These are phyloP conservation scores for Plagodis pulveraria DNA, from an alignment of 2,888 invertebrate species.

Conservation along the genomic window DNA sequence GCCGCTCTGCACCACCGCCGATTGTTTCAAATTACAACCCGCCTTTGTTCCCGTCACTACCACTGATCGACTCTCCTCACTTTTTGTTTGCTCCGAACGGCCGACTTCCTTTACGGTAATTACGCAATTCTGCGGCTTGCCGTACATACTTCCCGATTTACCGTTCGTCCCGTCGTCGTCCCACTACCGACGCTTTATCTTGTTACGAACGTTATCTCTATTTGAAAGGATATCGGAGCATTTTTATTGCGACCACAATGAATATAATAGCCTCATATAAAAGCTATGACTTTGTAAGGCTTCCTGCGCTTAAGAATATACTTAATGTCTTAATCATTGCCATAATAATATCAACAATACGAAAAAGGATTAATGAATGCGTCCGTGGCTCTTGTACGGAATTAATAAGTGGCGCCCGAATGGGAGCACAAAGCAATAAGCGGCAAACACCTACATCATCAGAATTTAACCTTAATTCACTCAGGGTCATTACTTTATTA, in stretches of 20 bases:
- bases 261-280: constrained; percentile 34
- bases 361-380: constrained; percentile 16
- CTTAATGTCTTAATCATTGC: constrained; percentile 20
- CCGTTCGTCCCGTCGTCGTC: constrained; percentile 44
- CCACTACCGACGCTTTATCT: constrained; percentile 52
- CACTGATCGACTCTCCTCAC: constrained; percentile 79
- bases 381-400: constrained; percentile 6
- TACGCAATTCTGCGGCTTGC: constrained; percentile 76
- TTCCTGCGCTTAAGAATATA: constrained; percentile 27
- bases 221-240: constrained; percentile 36
- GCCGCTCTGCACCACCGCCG: constrained; percentile 76
- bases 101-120: constrained; percentile 82
- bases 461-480: not conserved
- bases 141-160: constrained; percentile 66
- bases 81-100: constrained; percentile 81
- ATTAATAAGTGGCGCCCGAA: constrained; percentile 27
- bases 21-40: constrained; percentile 83
- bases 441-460: constrained; percentile 2
- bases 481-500: not conserved
- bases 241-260: constrained; percentile 35
- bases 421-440: constrained; percentile 26
- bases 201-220: constrained; percentile 47
- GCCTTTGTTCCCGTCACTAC: constrained; percentile 82
- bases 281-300: constrained; percentile 31
- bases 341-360: constrained; percentile 14